Base-by-base conservation (phyloP, 2,888 invertebrate species). In the Cosmorhoe ocellata region DNA sequence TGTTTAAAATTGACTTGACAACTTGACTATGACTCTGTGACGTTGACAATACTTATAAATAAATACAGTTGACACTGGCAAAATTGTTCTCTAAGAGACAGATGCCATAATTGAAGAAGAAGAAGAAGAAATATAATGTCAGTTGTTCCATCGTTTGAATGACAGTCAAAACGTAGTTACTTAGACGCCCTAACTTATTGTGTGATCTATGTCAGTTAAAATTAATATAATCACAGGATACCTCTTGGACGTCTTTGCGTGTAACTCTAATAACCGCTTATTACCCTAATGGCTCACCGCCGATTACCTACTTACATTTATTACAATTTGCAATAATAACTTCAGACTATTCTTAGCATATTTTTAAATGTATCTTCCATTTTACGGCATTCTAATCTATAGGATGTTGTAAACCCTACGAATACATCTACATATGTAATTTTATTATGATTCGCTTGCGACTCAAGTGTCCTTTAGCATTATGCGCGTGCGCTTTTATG, bases 401-500 rank as follows among this genome's bases (percentile, higher is more conserved):
- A 62, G 58, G 59, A 69, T 64, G 65, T 58, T 59, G 63, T 59
- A 61, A 74, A 63, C 60, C 61, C 59, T 64, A 66, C 59, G 69
- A 67, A 72, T 76, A 66, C 66, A 84, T 81, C 73, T 81, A 74
- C 77, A 80, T 82, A 75, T 71, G 71, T 76, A 79, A 81, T 82
- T 82, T 81, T 79, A 81, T 75, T 73, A 75, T 72, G 66, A 71
- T 77, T 74, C 72, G 59, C 76, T 36, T 65, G 74, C 71, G 51
- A 55, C 51, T 69, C 83, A 81, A 85, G 83, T 87, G 87, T 88
- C 84, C 81, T 87, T 87, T 86, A 72, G 67, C 68, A 71, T 72
- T 71, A 75, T 66, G 69, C 71, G 65, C 74, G 63, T 66, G 72
- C 68, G 67, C 70, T 67, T 67, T 67, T 64, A 58, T 63, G 45